These are phyloP conservation scores for Orthosia gothica DNA, from an alignment of 2,888 invertebrate species.

Conservation along the genomic window DNA sequence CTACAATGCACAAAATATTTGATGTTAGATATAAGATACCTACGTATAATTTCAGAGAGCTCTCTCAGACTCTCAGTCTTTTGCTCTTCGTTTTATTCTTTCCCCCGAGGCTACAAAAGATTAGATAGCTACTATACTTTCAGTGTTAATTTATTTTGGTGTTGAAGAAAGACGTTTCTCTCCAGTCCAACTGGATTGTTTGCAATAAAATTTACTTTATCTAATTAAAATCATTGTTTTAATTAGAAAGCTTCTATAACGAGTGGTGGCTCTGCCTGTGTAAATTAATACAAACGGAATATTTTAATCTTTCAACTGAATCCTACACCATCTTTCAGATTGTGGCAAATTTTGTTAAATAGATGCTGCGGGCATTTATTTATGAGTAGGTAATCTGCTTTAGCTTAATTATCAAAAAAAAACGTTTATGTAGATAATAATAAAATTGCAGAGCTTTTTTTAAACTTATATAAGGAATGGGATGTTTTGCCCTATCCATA, in stretches of 20 bases:
- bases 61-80: constrained; percentile 13
- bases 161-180: constrained; percentile 62
- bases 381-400: constrained; percentile 18
- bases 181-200: constrained; percentile 58
- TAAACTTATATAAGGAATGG: too few species aligned
- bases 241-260: constrained; percentile 66
- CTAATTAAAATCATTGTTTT: constrained; percentile 73
- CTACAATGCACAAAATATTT: background rate
- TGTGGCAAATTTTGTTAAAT: constrained; percentile 40
- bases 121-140: constrained; percentile 50
- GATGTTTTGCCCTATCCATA: too few species aligned
- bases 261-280: constrained; percentile 33
- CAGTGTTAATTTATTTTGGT: constrained; percentile 68
- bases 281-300: constrained; percentile 63
- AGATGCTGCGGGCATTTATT: constrained; percentile 47
- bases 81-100: constrained; percentile 33
- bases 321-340: constrained; percentile 62
- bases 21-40: constrained; percentile 2
- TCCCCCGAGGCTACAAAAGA: constrained; percentile 42
- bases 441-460: too few species aligned
- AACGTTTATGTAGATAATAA: background rate
- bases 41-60: constrained; percentile 7
- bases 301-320: constrained; percentile 60
- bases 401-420: constrained; percentile 20
- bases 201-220: constrained; percentile 64